Conservation (phyloP, 2,888 invertebrate genomes). For the Acleris cristana region DNA sequence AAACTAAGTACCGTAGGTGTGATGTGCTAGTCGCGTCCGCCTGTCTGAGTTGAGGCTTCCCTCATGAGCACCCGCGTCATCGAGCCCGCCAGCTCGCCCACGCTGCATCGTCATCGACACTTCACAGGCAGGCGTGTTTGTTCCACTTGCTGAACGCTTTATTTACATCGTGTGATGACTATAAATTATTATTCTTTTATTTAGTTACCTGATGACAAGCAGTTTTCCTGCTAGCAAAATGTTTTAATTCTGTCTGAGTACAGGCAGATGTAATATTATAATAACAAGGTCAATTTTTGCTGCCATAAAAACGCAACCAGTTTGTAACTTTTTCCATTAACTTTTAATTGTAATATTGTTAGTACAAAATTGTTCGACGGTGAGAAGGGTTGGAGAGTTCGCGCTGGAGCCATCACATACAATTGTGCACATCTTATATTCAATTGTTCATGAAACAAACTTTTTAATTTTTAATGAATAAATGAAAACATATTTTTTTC, state of each 20-base stretch:
- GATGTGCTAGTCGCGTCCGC: constrained; percentile 42
- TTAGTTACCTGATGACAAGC: no score
- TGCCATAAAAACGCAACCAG: constrained; percentile 61
- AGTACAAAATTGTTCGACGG: constrained; percentile 14
- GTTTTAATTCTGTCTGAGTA: no score
- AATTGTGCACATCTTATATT: not conserved
- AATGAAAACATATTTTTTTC: no score
- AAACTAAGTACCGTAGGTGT: not conserved
- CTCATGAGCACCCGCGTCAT: not conserved
- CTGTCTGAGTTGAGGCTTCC: constrained; percentile 47
- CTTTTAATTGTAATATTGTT: constrained; percentile 6
- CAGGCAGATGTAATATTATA: not conserved
- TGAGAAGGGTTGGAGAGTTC: constrained; percentile 18
- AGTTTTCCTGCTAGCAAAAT: no score
- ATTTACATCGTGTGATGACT: not conserved
- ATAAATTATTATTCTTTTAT: not conserved
- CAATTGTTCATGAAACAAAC: not conserved
- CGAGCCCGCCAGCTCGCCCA: not conserved
- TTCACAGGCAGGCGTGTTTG: not conserved
- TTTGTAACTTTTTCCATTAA: constrained; percentile 35
- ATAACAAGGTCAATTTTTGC: constrained; percentile 27
- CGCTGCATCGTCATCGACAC: not conserved
- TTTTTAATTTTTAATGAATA: no score
- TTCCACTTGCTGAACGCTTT: not conserved
- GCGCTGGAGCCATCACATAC: not conserved